phyloP scores from a whole-genome alignment of 2,797 vertebrate genomes.

The Fringilla coelebs region DNA sequence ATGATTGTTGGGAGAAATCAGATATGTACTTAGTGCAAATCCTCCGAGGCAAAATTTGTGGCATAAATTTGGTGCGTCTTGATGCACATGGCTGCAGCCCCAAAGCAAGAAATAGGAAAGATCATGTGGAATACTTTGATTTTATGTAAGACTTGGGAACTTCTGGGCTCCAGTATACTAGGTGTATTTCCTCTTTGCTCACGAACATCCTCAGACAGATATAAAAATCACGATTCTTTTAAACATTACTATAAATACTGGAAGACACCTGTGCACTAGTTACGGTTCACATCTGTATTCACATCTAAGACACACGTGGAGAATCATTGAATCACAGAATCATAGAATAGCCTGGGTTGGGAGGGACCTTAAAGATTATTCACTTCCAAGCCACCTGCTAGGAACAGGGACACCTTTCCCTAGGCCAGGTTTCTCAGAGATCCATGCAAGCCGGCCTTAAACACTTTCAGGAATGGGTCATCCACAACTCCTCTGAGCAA shows the following conservation, averaged over 20 bases:
- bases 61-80: not conserved
- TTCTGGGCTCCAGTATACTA: not conserved
- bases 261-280: not conserved
- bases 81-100: not conserved
- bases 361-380: no score
- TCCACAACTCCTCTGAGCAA: not conserved
- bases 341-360: not conserved
- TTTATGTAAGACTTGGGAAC: not conserved
- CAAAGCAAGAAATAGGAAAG: not conserved
- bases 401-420: not conserved
- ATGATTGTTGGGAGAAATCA: not conserved
- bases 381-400: not conserved
- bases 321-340: not conserved
- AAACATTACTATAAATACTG: not conserved
- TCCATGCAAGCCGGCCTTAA: not conserved
- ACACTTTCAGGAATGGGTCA: not conserved
- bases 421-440: not conserved
- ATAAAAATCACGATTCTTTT: not conserved
- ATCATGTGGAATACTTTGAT: not conserved
- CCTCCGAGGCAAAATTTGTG: not conserved
- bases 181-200: not conserved
- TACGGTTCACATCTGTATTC: not conserved
- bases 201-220: not conserved
- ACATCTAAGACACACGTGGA: no score
- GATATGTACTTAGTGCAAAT: not conserved